A percentile compares a stretch with the other conserved stretches of the same genome.
Conservation (phyloP, 2,113 vertebrate genomes). For the Xiphophorus couchianus region DNA sequence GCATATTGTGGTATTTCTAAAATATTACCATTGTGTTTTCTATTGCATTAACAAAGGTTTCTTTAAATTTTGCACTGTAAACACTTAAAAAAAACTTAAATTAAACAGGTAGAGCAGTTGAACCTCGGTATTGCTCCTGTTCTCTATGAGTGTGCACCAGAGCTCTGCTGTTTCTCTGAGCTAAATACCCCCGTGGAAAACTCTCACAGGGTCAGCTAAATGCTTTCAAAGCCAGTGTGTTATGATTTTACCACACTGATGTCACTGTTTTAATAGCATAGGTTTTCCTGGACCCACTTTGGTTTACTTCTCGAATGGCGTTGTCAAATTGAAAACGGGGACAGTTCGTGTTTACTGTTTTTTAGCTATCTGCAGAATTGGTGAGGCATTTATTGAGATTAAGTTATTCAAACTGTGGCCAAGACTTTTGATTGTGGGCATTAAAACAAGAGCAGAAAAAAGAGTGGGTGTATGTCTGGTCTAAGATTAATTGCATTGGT, state of each 20-base stretch:
- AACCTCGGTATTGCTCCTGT: slow-evolving; percentile 34
- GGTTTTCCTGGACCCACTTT: slow-evolving; percentile 65
- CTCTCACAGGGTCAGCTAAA: slow-evolving; percentile 45
- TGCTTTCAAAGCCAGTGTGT: slow-evolving; percentile 64
- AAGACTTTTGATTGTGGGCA: slow-evolving; percentile 13
- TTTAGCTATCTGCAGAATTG: slow-evolving; percentile 46
- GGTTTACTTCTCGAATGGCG: slow-evolving; percentile 44
- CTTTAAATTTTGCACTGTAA: slow-evolving; percentile 46
- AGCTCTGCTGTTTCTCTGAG: slow-evolving; percentile 64
- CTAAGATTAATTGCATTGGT: slow-evolving; percentile 38
- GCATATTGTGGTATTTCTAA: slow-evolving; percentile 12
- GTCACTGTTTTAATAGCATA: slow-evolving; percentile 68
- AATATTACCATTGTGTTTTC: slow-evolving; percentile 10
- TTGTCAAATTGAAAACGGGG: slow-evolving; percentile 36
- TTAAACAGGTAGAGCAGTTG: slow-evolving; percentile 40
- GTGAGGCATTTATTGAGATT: slow-evolving; percentile 40
- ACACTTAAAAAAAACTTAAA: slow-evolving; percentile 17
- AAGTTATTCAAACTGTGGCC: slow-evolving; percentile 39
- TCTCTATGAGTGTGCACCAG: slow-evolving; percentile 36
- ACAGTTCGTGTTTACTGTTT: slow-evolving; percentile 24
- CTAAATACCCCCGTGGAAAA: slow-evolving; percentile 65
- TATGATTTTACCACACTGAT: slow-evolving; percentile 74
- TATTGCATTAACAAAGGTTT: slow-evolving; percentile 13
- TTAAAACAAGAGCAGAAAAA: slow-evolving; percentile 41
- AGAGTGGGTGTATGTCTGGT: slow-evolving; percentile 20